Evolutionary conservation across 2,797 vertebrate genomes (phyloP).

Genomic region (Chelonia mydas): DNA sequence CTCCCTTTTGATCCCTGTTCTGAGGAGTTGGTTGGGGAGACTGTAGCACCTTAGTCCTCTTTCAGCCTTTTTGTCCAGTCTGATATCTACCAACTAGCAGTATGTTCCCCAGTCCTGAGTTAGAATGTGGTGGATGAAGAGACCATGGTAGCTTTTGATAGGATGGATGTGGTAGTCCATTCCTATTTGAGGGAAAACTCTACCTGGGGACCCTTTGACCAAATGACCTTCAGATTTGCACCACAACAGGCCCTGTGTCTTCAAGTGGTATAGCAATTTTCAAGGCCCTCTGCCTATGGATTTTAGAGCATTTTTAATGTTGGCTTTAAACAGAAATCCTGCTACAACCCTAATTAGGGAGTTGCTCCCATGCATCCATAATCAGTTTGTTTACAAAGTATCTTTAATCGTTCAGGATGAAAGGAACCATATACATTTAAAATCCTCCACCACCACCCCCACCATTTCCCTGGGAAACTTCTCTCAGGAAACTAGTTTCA

Average conservation of each 20-base stretch:
- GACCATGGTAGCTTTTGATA: neutral
- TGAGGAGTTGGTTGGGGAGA: neutral
- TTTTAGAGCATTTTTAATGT: neutral
- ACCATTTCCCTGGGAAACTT: neutral
- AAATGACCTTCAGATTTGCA: neutral
- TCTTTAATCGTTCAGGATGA: neutral
- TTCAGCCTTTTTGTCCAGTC: accelerated
- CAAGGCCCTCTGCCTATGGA: neutral
- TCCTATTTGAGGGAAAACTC: neutral
- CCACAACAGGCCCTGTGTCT: neutral
- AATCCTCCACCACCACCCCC: neutral
- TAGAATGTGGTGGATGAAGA: neutral
- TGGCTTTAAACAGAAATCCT: neutral
- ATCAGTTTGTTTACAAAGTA: no score
- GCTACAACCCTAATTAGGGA: neutral
- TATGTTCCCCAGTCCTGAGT: neutral
- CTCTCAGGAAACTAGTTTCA: neutral
- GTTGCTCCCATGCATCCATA: no score
- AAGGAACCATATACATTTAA: neutral
- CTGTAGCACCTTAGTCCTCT: accelerated
- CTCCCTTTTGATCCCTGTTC: no score
- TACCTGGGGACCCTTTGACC: neutral
- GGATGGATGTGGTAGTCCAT: neutral
- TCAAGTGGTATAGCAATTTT: neutral
- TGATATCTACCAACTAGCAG: neutral